Evolutionary conservation across 92 coral and sea anemone species (phyloP).

Genomic region (Porites cylindrica): DNA sequence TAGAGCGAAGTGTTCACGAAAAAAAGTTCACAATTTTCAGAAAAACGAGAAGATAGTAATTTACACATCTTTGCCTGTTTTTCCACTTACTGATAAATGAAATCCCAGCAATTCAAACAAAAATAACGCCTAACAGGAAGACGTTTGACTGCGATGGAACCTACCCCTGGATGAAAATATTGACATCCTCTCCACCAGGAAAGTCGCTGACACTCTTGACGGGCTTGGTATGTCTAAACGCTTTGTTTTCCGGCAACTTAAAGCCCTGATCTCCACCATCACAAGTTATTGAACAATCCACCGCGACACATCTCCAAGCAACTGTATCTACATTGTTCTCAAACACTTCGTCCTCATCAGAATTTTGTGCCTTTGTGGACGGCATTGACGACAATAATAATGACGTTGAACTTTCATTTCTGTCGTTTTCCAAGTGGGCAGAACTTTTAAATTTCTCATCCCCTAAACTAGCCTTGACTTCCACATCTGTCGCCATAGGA

Average conservation of each 20-base stretch:
- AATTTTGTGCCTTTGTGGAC: background rate
- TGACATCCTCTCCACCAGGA: constrained; percentile 9
- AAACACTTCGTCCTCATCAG: constrained; percentile 27
- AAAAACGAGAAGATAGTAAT: background rate
- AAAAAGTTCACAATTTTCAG: no score
- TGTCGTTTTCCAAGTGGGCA: background rate
- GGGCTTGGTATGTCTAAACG: background rate
- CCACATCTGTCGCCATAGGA: background rate
- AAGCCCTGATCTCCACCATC: background rate
- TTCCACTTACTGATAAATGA: no score
- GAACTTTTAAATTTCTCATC: background rate
- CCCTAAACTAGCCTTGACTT: background rate
- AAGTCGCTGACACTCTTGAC: background rate
- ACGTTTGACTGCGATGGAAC: background rate
- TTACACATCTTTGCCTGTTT: background rate
- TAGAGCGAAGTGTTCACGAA: no score
- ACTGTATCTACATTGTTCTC: background rate
- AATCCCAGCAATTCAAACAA: background rate
- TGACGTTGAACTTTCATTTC: background rate
- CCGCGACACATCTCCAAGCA: background rate
- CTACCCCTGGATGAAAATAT: constrained; percentile 45
- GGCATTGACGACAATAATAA: background rate
- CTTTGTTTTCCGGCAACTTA: constrained; percentile 5
- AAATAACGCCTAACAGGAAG: no score
- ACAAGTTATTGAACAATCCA: background rate